phyloP scores from a whole-genome alignment of 2,113 vertebrate genomes.

The Eulacestoma nigropectus region DNA sequence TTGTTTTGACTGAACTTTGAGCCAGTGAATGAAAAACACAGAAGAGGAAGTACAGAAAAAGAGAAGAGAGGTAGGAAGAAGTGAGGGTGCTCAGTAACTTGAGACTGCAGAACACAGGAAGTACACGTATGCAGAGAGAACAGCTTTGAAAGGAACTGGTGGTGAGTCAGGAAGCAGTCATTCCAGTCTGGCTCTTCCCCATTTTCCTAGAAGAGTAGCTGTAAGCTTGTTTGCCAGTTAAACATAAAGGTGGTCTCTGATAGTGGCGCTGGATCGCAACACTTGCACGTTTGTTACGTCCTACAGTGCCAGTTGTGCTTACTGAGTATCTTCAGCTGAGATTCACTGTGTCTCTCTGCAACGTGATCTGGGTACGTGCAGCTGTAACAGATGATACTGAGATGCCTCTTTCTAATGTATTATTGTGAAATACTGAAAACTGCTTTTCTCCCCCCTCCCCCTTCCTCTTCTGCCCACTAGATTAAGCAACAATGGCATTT shows the following conservation, averaged over 20 bases:
- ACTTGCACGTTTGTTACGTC: not conserved
- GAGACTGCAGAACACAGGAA: not conserved
- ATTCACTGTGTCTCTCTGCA: not conserved
- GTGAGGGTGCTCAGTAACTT: not conserved
- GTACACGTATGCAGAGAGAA: not conserved
- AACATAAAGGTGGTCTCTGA: not conserved
- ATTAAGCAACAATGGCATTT: conserved; percentile 70
- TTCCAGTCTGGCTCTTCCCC: not conserved
- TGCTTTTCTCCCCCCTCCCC: not conserved
- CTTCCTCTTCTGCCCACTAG: not conserved
- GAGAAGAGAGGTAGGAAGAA: not conserved
- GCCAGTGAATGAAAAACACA: not conserved
- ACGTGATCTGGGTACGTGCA: not conserved
- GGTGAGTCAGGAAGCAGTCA: not conserved
- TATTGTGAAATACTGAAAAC: not conserved
- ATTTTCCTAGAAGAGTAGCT: not conserved
- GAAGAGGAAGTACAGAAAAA: not conserved
- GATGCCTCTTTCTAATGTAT: not conserved
- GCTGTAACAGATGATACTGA: not conserved
- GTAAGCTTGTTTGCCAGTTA: not conserved
- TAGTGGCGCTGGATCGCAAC: rapidly evolving
- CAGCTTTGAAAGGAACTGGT: not conserved
- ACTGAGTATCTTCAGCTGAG: not conserved
- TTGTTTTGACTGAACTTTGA: conserved; percentile 3
- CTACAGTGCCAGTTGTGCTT: not conserved